Conservation (phyloP, 2,113 vertebrate species). For the Alaudala cheleensis region DNA sequence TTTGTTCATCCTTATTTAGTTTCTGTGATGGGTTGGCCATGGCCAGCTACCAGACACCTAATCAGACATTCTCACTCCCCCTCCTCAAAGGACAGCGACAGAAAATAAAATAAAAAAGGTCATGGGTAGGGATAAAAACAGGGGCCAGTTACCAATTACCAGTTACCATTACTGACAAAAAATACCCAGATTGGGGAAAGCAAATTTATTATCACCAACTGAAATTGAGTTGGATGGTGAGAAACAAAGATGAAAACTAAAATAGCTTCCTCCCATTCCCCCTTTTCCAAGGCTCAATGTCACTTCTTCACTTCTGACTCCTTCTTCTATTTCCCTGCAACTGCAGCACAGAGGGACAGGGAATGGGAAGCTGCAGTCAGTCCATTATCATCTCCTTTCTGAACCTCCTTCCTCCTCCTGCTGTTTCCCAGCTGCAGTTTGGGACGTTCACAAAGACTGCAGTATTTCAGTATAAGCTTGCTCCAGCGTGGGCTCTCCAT, state of each 20-base stretch:
- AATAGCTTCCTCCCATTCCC: not conserved
- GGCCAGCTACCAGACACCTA: not conserved
- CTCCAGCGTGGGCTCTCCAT: not conserved
- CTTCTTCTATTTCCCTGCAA: too few relatives aligned
- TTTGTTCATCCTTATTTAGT: not conserved
- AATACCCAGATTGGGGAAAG: rapidly evolving
- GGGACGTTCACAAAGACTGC: too few relatives aligned
- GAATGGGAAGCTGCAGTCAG: not conserved
- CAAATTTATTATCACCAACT: not conserved
- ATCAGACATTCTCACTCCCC: rapidly evolving
- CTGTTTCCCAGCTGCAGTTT: not conserved
- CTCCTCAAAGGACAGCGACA: rapidly evolving
- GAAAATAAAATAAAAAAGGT: not conserved
- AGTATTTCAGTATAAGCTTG: not conserved
- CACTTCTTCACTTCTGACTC: not conserved
- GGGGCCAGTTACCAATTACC: not conserved
- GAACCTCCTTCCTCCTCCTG: not conserved
- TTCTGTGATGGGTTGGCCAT: not conserved
- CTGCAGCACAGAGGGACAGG: rapidly evolving
- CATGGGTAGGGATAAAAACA: not conserved
- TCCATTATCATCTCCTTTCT: rapidly evolving
- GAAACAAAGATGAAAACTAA: not conserved
- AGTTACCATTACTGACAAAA: not conserved
- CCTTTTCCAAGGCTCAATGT: not conserved
- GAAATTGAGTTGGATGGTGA: not conserved